These are phyloP conservation scores for Anthoptus insignis DNA, from an alignment of 2,888 invertebrate species.

Conservation along the genomic window DNA sequence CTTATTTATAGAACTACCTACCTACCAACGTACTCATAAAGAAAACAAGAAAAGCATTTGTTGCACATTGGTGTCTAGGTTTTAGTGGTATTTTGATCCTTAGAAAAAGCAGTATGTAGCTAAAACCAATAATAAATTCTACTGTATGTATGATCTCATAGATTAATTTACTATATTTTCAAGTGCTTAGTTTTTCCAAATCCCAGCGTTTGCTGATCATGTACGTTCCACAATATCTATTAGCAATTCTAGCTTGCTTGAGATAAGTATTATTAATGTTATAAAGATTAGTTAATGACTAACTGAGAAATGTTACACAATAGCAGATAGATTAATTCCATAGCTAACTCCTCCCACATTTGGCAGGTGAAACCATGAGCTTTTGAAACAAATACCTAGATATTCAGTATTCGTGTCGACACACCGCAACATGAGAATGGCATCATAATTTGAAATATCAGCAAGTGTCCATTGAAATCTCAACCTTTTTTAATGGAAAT, in stretches of 20 bases:
- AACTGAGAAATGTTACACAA: slow-evolving; percentile 10
- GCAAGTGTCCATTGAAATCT: slow-evolving; percentile 32
- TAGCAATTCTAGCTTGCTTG: slow-evolving; percentile 10
- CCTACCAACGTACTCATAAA: no score
- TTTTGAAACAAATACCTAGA: slow-evolving; percentile 50
- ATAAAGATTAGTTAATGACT: slow-evolving; percentile 15
- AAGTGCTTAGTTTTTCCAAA: no score
- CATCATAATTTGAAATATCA: slow-evolving; percentile 42
- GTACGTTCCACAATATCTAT: background rate
- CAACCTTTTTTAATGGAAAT: slow-evolving; percentile 29
- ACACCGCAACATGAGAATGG: slow-evolving; percentile 17
- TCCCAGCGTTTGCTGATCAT: no score
- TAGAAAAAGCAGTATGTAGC: no score
- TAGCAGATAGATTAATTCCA: slow-evolving; percentile 1
- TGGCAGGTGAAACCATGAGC: slow-evolving; percentile 8
- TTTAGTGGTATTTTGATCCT: no score
- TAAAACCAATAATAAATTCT: no score
- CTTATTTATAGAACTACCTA: no score
- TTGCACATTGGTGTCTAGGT: no score
- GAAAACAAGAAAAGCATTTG: no score
- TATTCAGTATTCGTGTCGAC: slow-evolving; percentile 37
- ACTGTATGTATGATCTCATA: no score
- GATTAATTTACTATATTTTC: no score
- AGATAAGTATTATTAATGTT: slow-evolving; percentile 16
- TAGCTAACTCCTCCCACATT: slow-evolving; percentile 17